Conservation (phyloP, 2,797 vertebrate genomes). For the Oreochromis mossambicus region DNA sequence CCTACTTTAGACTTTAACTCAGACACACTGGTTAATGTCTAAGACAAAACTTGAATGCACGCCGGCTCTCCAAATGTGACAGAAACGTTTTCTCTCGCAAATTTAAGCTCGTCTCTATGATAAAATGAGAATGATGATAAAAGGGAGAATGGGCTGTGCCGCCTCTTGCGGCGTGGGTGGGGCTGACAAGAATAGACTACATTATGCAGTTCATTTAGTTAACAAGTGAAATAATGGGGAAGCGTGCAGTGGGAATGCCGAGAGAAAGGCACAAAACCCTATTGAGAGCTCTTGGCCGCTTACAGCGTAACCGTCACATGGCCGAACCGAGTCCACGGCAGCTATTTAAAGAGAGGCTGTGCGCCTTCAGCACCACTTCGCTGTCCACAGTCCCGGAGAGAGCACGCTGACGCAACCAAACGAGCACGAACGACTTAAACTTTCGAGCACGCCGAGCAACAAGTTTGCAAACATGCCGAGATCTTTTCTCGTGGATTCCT, state of each 20-base stretch:
- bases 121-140: conserved; percentile 87
- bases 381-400: conserved; percentile 82
- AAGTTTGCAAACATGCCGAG: conserved; percentile 84
- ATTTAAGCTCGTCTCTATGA: conserved; percentile 61
- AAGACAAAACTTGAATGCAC: conserved; percentile 24
- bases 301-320: conserved; percentile 93
- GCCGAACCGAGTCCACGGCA: conserved; percentile 72
- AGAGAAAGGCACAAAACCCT: conserved; percentile 98
- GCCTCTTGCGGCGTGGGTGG: conserved; percentile 96
- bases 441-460: conserved; percentile 32
- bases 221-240: conserved; percentile 99
- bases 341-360: conserved; percentile 86
- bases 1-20: background rate
- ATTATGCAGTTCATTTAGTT: conserved; percentile 99
- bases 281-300: conserved; percentile 90
- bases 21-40: background rate
- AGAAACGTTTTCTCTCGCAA: conserved; percentile 48
- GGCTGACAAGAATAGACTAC: conserved; percentile 99
- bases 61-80: conserved; percentile 35
- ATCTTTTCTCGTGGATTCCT: conserved; percentile 96
- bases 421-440: conserved; percentile 25
- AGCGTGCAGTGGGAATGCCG: conserved; percentile 99
- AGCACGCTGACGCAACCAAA: conserved; percentile 39
- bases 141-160: conserved; percentile 83
- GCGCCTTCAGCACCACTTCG: conserved; percentile 94